These are phyloP conservation scores for Ophonus ardosiacus DNA, from an alignment of 2,888 invertebrate species.

Conservation along the genomic window DNA sequence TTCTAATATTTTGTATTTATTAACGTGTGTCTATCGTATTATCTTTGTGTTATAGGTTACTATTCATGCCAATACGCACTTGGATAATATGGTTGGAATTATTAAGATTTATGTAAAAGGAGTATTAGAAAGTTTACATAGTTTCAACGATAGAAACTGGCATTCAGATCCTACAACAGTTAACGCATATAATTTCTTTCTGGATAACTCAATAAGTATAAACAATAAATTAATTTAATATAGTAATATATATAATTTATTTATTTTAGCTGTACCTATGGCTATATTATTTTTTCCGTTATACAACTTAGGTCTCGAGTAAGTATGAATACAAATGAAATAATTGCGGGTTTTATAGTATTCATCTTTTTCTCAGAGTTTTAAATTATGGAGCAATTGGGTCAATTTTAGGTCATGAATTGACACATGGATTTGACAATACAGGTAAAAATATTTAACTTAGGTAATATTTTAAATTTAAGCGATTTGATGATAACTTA, in stretches of 20 bases:
- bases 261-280: constrained; percentile 85
- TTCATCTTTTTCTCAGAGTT: constrained; percentile 77
- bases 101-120: constrained; percentile 78
- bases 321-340: constrained; percentile 74
- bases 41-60: constrained; percentile 74
- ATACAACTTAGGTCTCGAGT: constrained; percentile 91
- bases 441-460: constrained; percentile 71
- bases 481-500: not conserved
- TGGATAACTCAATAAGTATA: constrained; percentile 89
- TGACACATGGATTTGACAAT: constrained; percentile 81
- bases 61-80: constrained; percentile 79
- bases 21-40: not conserved
- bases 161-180: constrained; percentile 87
- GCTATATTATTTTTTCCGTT: constrained; percentile 91
- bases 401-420: constrained; percentile 86
- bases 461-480: constrained; percentile 23
- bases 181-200: constrained; percentile 89
- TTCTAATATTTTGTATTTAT: not conserved
- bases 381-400: constrained; percentile 91
- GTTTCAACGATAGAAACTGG: constrained; percentile 82
- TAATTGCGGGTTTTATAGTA: not conserved
- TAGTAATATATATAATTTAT: constrained; percentile 58
- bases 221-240: not conserved
- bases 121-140: constrained; percentile 78
- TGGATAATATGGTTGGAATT: constrained; percentile 84